Evolutionary conservation across 92 coral and sea anemone species (phyloP).

Genomic region (Actinostola sp.): DNA sequence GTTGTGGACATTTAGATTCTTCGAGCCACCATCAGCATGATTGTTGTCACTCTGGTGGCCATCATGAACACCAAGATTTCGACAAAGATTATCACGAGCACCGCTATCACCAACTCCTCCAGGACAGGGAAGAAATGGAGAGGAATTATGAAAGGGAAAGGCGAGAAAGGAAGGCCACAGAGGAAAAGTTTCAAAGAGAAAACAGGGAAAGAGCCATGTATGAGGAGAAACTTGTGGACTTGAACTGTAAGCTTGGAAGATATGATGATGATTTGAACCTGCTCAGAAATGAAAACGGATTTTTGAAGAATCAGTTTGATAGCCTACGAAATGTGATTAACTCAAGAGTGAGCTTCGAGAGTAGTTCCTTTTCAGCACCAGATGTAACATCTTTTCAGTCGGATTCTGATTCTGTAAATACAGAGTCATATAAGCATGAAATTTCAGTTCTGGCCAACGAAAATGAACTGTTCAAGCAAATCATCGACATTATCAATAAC

Average conservation of each 20-base stretch:
- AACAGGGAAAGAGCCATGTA: conserved; percentile 44
- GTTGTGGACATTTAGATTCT: conserved; percentile 2
- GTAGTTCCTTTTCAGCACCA: not conserved
- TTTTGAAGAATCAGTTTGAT: conserved; percentile 62
- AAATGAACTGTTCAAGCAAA: conserved; percentile 67
- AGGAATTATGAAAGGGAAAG: conserved; percentile 72
- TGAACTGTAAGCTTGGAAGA: conserved; percentile 44
- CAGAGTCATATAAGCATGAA: conserved; percentile 58
- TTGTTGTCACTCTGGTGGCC: not conserved
- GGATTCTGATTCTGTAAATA: conserved; percentile 2
- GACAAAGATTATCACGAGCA: conserved; percentile 38
- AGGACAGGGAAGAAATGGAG: conserved; percentile 76
- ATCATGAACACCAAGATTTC: not conserved
- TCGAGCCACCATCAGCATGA: not conserved
- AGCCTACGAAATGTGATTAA: conserved; percentile 61
- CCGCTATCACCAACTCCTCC: conserved; percentile 56
- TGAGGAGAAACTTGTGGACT: conserved; percentile 57
- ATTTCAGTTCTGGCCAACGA: conserved; percentile 69
- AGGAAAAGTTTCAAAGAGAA: conserved; percentile 55
- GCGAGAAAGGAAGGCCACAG: conserved; percentile 62
- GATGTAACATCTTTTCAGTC: not conserved
- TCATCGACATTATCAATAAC: conserved; percentile 66
- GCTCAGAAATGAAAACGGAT: conserved; percentile 66
- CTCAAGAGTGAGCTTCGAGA: conserved; percentile 28
- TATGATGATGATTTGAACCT: conserved; percentile 66